Base-by-base conservation (phyloP, 2,113 vertebrate species). In the Trichomycterus rosablanca region DNA sequence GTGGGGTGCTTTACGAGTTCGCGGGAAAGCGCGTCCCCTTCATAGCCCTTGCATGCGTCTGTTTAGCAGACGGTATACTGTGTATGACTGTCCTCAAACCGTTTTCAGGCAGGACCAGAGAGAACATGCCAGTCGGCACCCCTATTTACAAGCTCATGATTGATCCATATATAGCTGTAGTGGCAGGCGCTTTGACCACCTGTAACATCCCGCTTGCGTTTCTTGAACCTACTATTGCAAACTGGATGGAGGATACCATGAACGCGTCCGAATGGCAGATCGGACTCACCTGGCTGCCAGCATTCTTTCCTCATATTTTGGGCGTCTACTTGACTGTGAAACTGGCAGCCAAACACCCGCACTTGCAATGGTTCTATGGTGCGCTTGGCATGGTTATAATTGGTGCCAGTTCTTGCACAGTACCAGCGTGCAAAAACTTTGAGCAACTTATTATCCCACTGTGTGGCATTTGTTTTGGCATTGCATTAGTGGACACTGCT, bases 121-220 rank as follows among this genome's bases (percentile, higher is more conserved):
- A 90, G 39, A 97, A 95, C 82, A 91, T 93, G 89, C 95, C 92
- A 0, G 90, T 97, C 18, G 94, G 94, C 70, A 94, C 91, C 19
- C 92, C 95, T 3, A 97, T 99, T 32, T 88, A 95, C 68, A 91
- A 88, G 67, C 89, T 99, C 15, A 97, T 99, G 94, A 70, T 90
- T 20, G 96, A 99, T 75, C 95, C 96, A 8, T 97, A 97, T 55
- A 93, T 99, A 2, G 92, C 90, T 0, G 94, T 98, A 11, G 96
- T 96, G 71, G 96, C 93, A 0, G 94, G 94, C 0, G 94, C 96
- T 5, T 85, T 98, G 48, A 93, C 89, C 35, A 89, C 92, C 43
- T 97, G 95, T 74, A 99, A 99, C 83, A 95, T 99, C 66, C 96
- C 96, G 0, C 78, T 99, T 2, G 95, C 96, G 42, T 99, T 99